These are phyloP conservation scores for Nymphicus hollandicus DNA, from an alignment of 2,113 vertebrate species.

Conservation along the genomic window DNA sequence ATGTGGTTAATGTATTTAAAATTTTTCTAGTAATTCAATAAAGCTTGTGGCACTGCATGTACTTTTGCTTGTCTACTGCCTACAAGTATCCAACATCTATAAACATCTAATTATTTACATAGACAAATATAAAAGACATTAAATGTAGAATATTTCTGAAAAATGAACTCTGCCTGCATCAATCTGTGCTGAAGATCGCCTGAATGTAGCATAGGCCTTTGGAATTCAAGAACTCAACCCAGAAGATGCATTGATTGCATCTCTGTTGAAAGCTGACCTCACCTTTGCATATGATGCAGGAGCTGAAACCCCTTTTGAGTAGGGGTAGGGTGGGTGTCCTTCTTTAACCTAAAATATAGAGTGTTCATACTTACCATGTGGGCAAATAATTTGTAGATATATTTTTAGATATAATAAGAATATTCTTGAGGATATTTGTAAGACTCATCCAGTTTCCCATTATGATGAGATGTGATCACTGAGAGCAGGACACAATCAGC, in stretches of 20 bases:
- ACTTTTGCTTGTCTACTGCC: neutral
- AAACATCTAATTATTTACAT: neutral
- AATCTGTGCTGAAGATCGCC: neutral
- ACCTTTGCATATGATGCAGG: neutral
- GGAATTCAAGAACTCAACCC: neutral
- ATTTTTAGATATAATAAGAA: neutral
- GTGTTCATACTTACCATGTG: neutral
- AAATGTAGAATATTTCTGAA: neutral
- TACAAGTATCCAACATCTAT: neutral
- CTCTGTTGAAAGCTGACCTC: neutral
- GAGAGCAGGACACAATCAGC: neutral
- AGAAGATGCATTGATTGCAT: neutral
- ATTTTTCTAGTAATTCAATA: slow-evolving; percentile 19
- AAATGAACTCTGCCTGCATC: neutral
- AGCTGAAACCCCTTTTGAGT: neutral
- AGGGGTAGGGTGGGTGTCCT: neutral
- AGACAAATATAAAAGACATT: neutral
- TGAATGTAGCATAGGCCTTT: neutral
- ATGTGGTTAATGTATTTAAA: neutral
- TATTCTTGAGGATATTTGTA: neutral
- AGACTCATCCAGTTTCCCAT: neutral
- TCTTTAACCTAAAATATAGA: neutral
- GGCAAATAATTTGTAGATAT: neutral
- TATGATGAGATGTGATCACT: neutral
- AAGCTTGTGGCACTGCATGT: neutral